Conservation (phyloP, 35 echinoderm and acorn worm genomes). For the Diadema setosum region DNA sequence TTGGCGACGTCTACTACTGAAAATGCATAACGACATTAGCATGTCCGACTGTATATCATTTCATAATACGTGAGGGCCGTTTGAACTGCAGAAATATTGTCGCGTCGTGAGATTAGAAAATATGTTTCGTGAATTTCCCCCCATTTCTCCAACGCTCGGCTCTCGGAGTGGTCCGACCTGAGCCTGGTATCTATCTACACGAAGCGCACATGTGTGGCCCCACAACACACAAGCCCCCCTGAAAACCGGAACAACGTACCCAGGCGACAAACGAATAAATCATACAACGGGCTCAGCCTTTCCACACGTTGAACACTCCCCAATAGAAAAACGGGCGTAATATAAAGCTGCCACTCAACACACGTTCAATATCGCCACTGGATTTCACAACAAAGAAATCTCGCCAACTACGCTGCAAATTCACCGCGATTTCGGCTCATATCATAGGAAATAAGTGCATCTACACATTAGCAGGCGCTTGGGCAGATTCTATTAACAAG, state of each 20-base stretch:
- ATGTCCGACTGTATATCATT: too few relatives aligned
- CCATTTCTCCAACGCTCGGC: too few relatives aligned
- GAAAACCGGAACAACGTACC: neutral
- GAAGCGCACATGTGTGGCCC: neutral
- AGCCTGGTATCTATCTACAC: too few relatives aligned
- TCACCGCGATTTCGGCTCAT: neutral
- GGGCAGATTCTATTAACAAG: neutral
- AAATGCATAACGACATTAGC: too few relatives aligned
- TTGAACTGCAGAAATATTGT: too few relatives aligned
- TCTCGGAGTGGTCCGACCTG: too few relatives aligned
- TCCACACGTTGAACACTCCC: neutral
- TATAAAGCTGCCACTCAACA: constrained; percentile 11
- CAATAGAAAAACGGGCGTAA: constrained; percentile 8
- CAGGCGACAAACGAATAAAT: constrained; percentile 5
- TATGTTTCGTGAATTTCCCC: too few relatives aligned
- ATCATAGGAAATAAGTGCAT: neutral
- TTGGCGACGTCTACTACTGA: too few relatives aligned
- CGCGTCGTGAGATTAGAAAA: too few relatives aligned
- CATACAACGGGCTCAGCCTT: neutral
- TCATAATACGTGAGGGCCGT: too few relatives aligned
- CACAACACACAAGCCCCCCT: neutral
- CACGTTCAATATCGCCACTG: neutral
- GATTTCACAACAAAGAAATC: constrained; percentile 8
- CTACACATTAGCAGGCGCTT: neutral
- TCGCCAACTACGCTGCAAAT: neutral